Conservation (phyloP, 1,140 invertebrate genomes). For the Drusus annulatus region DNA sequence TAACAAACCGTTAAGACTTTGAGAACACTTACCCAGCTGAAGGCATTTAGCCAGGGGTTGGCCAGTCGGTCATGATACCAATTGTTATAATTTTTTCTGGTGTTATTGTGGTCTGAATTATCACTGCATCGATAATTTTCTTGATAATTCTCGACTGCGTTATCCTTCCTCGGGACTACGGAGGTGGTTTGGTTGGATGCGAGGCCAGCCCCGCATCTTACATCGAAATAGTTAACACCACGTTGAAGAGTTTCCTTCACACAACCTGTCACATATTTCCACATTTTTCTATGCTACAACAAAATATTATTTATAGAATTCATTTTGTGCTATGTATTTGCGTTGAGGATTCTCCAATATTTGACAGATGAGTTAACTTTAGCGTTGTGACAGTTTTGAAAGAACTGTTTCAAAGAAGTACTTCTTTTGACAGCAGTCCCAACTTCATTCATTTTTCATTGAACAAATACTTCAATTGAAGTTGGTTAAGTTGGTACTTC, state of each 20-base stretch:
- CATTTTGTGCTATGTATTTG: background rate
- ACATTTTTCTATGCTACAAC: conserved; percentile 61
- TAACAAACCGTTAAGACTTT: conserved; percentile 17
- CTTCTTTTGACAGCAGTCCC: too few relatives aligned
- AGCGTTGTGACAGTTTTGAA: too few relatives aligned
- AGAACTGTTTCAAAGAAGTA: too few relatives aligned
- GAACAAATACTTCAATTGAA: too few relatives aligned
- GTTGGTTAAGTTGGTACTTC: too few relatives aligned
- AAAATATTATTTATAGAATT: background rate
- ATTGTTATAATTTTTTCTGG: conserved; percentile 63
- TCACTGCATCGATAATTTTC: conserved; percentile 58
- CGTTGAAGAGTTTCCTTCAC: conserved; percentile 66
- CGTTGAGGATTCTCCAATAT: background rate
- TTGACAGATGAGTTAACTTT: background rate
- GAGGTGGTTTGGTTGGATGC: conserved; percentile 53
- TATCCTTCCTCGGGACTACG: conserved; percentile 39
- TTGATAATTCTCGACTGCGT: conserved; percentile 20
- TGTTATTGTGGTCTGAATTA: conserved; percentile 61
- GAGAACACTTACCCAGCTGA: conserved; percentile 66
- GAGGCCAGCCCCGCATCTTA: conserved; percentile 64
- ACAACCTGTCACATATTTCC: conserved; percentile 69
- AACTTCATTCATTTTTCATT: too few relatives aligned
- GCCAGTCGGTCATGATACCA: conserved; percentile 67
- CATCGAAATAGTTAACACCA: conserved; percentile 67
- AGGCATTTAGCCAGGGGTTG: conserved; percentile 68